phyloP scores from a whole-genome alignment of 2,113 vertebrate genomes.

The Delphinus delphis region DNA sequence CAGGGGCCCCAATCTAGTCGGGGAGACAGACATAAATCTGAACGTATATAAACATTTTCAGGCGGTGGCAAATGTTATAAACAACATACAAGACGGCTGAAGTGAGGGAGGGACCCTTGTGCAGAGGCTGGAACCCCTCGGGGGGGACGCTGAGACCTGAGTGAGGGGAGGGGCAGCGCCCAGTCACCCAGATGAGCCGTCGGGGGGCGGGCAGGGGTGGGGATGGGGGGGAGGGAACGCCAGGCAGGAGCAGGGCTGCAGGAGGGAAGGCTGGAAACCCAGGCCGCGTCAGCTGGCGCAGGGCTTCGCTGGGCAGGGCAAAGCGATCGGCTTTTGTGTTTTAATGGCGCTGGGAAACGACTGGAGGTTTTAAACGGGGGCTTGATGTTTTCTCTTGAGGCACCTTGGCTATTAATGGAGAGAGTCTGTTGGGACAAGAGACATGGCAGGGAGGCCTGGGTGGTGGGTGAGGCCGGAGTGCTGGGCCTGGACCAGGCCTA shows the following conservation, averaged over 20 bases:
- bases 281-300: not conserved
- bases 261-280: not conserved
- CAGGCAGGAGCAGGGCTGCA: not conserved
- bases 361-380: not conserved
- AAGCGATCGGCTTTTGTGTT: not conserved
- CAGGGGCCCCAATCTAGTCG: not conserved
- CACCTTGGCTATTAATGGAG: not conserved
- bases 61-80: not conserved
- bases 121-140: not conserved
- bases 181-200: too few relatives aligned
- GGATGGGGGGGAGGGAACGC: not conserved
- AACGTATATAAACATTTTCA: not conserved
- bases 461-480: not conserved
- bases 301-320: not conserved
- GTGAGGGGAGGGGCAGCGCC: too few relatives aligned
- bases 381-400: not conserved
- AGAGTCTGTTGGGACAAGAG: not conserved
- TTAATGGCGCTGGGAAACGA: not conserved
- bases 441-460: not conserved
- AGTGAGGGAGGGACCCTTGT: not conserved
- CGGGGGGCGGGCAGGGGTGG: accelerated
- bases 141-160: not conserved
- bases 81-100: too few relatives aligned
- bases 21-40: not conserved
- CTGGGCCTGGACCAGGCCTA: not conserved